Evolutionary conservation across 2,888 invertebrate species (phyloP), one percentile per base, ranked within the genome.

Genomic region (Philhelius pedissequus): DNA sequence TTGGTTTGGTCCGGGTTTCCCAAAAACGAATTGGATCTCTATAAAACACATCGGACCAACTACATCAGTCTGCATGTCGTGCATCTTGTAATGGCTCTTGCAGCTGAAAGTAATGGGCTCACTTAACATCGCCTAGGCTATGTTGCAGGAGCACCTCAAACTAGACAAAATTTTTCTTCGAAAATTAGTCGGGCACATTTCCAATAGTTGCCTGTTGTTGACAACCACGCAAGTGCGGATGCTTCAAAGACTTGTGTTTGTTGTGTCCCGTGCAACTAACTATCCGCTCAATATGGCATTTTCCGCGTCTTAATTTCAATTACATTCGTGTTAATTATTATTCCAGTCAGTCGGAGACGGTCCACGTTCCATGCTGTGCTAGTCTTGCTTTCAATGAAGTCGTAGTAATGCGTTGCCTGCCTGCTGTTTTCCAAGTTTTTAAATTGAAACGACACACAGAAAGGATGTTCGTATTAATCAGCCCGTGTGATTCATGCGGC

Each of bases 301-400:
- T n/a, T 5, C 66, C 45, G 76, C 50, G 68, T 76, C 76, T 68
- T 60, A 68, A 62, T 68, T 71, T 75, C 80, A 80, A 76, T 71
- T 76, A 70, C 80, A 50, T 54, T 80, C 75, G 80, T 80, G 80
- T 84, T 76, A 84, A 84, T 80, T 84, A 71, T 66, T 76, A 68
- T 73, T 40, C 40, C 76, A 84, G 80, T 60, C 68, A 58, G 64
- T 78, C 64, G 30, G 52, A 48, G 20, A 35, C 43, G 9, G 38
- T 60, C 20, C 40, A 22, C 48, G 48, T 25, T 22, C 48, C 20
- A 13, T 38, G 48, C 60, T 60, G 35, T 20, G 43, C 20, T 32
- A 18, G 30, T 15, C 66, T 73, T 50, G 74, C 62, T 62, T 62
- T 43, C 62, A 62, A 83, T 83, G 64, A 74, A 83, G 83, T 78